phyloP scores from a whole-genome alignment of 2,797 vertebrate genomes.

The Sebastes paucispinis region DNA sequence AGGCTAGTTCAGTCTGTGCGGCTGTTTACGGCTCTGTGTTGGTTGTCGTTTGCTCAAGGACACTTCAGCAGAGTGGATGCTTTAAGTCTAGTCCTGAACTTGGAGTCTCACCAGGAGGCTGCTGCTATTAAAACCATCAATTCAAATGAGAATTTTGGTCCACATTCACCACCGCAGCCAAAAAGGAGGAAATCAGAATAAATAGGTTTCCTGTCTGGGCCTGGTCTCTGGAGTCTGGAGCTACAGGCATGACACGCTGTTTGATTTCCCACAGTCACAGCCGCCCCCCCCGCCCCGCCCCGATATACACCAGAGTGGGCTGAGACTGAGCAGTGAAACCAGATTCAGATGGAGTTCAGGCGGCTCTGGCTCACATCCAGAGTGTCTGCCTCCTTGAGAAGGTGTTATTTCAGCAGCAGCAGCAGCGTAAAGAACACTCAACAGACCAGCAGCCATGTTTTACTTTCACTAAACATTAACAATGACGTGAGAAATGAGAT shows the following conservation, averaged over 20 bases:
- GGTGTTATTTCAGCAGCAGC: slow-evolving; percentile 47
- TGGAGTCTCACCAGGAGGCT: not conserved
- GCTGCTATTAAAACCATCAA: not conserved
- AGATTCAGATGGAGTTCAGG: slow-evolving; percentile 27
- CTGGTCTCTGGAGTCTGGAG: not conserved
- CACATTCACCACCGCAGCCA: not conserved
- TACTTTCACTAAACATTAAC: not conserved
- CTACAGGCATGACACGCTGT: slow-evolving; percentile 7
- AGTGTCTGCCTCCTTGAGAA: slow-evolving; percentile 19
- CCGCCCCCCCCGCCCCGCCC: not conserved
- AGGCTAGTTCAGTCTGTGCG: no score
- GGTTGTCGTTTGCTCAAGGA: not conserved
- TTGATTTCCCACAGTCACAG: slow-evolving; percentile 47
- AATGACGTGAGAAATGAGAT: slow-evolving; percentile 18
- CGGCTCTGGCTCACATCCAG: slow-evolving; percentile 39
- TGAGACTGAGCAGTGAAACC: slow-evolving; percentile 18
- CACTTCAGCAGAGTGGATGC: not conserved
- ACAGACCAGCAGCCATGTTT: not conserved
- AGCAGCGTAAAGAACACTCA: not conserved
- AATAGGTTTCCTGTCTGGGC: slow-evolving; percentile 29
- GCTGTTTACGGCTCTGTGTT: no score
- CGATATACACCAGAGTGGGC: not conserved
- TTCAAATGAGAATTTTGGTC: not conserved
- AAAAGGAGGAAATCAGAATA: slow-evolving; percentile 22
- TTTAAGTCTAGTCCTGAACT: not conserved